phyloP scores from a whole-genome alignment of 1,140 invertebrate genomes.

The Euborellia annulipes region DNA sequence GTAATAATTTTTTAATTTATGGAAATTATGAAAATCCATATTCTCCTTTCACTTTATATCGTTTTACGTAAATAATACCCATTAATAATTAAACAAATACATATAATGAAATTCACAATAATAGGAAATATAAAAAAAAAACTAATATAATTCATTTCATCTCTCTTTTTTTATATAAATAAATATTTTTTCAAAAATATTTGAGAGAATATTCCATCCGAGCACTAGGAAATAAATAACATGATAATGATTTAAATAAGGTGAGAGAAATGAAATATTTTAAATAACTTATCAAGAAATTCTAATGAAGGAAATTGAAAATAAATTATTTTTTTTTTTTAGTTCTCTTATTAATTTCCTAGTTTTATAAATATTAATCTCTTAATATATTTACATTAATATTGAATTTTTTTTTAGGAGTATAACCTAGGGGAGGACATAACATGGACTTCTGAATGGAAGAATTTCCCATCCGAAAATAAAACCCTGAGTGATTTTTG shows the following conservation, averaged over 20 bases:
- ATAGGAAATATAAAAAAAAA: background rate
- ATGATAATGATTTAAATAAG: background rate
- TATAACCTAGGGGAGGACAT: conserved; percentile 31
- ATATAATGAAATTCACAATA: conserved; percentile 1
- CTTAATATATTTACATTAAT: too few relatives aligned
- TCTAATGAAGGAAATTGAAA: too few relatives aligned
- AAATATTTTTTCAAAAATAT: too few relatives aligned
- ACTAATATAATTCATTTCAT: background rate
- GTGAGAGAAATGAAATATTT: background rate
- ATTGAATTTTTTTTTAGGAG: conserved; percentile 18
- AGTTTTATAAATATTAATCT: too few relatives aligned
- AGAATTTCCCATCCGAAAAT: conserved; percentile 32
- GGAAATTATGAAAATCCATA: too few relatives aligned
- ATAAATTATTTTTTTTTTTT: too few relatives aligned
- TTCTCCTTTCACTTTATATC: too few relatives aligned
- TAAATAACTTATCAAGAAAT: too few relatives aligned
- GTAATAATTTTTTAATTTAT: conserved; percentile 22
- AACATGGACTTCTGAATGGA: conserved; percentile 32
- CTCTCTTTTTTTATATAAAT: too few relatives aligned
- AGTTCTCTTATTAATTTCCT: too few relatives aligned
- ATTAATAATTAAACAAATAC: background rate
- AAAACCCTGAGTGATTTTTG: conserved; percentile 32
- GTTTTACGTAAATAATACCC: too few relatives aligned
- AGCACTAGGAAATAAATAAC: background rate
- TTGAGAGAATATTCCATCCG: too few relatives aligned